Evolutionary conservation across 2,888 invertebrate species (phyloP).

Genomic region (Salpingus planirostris): DNA sequence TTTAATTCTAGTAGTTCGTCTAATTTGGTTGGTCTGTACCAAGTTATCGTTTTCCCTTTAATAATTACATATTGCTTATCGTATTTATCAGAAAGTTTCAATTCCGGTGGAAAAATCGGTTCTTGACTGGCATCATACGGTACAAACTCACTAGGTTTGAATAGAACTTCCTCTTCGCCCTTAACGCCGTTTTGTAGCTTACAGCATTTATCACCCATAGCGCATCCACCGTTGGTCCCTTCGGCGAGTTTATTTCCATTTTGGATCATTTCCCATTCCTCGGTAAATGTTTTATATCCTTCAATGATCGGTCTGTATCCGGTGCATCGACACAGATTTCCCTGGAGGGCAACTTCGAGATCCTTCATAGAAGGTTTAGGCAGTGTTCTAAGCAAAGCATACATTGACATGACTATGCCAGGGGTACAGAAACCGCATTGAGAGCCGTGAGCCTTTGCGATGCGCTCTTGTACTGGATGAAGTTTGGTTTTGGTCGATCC

Average conservation of each 20-base stretch:
- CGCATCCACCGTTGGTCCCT: conserved; percentile 40
- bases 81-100: conserved; percentile 51
- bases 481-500: conserved; percentile 69
- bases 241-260: conserved; percentile 15
- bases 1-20: conserved; percentile 61
- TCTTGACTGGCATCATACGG: conserved; percentile 78
- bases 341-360: conserved; percentile 74
- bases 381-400: conserved; percentile 68
- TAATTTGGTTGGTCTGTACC: conserved; percentile 68
- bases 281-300: conserved; percentile 76
- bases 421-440: conserved; percentile 80
- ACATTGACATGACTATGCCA: conserved; percentile 97
- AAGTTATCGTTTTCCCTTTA: conserved; percentile 54
- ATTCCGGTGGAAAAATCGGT: conserved; percentile 85
- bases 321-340: conserved; percentile 83
- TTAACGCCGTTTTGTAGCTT: conserved; percentile 37
- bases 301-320: conserved; percentile 91
- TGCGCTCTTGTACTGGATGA: conserved; percentile 80
- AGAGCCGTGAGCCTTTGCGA: conserved; percentile 86
- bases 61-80: conserved; percentile 55
- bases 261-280: conserved; percentile 54
- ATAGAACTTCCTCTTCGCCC: conserved; percentile 41
- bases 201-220: conserved; percentile 59
- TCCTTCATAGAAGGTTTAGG: conserved; percentile 64
- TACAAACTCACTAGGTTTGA: conserved; percentile 53